Evolutionary conservation across 2,888 invertebrate genomes (phyloP).

Genomic region (Ametastegia equiseti): DNA sequence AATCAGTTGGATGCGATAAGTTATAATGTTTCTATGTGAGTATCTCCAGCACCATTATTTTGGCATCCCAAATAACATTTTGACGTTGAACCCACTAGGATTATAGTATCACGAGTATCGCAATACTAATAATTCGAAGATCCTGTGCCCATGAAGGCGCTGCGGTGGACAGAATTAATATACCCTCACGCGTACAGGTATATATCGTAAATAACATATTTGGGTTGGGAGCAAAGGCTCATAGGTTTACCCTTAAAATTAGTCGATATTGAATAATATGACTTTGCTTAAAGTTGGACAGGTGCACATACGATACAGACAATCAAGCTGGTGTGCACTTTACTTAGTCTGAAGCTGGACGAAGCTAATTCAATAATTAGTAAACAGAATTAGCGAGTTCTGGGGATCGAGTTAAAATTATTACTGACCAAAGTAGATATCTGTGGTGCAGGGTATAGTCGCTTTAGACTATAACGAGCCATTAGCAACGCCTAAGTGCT

Average conservation of each 20-base stretch:
- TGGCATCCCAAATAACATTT: neutral
- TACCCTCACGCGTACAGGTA: neutral
- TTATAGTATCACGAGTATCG: no score
- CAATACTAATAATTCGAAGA: neutral
- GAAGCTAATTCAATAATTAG: conserved; percentile 26
- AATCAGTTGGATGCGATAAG: no score
- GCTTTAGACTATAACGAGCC: conserved; percentile 25
- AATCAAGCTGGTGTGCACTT: neutral
- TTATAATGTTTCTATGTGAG: neutral
- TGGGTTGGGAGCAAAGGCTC: conserved; percentile 1
- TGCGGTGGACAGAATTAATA: neutral
- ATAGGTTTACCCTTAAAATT: conserved; percentile 14
- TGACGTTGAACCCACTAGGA: no score
- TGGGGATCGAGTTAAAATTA: conserved; percentile 28
- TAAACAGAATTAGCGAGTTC: conserved; percentile 39
- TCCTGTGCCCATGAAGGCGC: neutral
- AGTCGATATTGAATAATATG: neutral
- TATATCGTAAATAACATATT: neutral
- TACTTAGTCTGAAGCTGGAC: conserved; percentile 29
- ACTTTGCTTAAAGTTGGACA: neutral
- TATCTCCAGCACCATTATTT: neutral
- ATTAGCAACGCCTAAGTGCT: conserved; percentile 28
- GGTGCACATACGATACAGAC: neutral
- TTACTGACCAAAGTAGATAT: conserved; percentile 35
- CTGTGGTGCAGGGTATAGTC: neutral